A percentile compares a stretch with the other conserved stretches of the same genome.
phyloP scores from a whole-genome alignment of 2,797 vertebrate genomes.

The Enteromius thamalakanensis region DNA sequence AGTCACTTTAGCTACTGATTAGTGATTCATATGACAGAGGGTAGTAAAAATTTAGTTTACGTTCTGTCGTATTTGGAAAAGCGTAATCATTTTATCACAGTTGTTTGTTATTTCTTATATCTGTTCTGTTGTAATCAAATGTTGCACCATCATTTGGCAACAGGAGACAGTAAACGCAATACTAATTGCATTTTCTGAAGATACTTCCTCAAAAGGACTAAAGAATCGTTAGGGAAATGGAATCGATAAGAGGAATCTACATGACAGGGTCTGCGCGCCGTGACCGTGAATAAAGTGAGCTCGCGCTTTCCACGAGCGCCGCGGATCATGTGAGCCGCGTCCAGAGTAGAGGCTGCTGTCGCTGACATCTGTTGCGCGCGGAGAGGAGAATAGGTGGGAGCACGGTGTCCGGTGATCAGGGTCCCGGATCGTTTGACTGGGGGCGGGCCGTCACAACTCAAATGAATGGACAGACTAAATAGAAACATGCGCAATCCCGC shows the following conservation, averaged over 20 bases:
- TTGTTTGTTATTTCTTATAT: neutral
- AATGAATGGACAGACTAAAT: constrained; percentile 41
- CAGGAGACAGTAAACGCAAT: neutral
- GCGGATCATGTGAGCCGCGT: constrained; percentile 36
- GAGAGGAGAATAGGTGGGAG: constrained; percentile 60
- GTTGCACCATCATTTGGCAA: neutral
- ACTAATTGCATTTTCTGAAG: neutral
- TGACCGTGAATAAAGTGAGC: constrained; percentile 28
- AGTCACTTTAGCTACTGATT: neutral
- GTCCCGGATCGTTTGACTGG: constrained; percentile 31
- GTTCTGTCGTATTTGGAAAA: neutral
- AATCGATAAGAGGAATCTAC: neutral
- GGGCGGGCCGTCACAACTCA: constrained; percentile 38
- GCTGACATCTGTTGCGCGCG: constrained; percentile 77
- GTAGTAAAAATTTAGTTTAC: neutral
- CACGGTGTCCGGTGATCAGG: constrained; percentile 56
- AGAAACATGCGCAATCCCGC: constrained; percentile 8
- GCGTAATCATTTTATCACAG: neutral
- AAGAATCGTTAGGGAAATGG: constrained; percentile 9
- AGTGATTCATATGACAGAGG: neutral
- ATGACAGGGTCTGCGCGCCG: neutral
- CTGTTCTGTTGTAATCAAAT: neutral
- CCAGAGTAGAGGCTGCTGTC: constrained; percentile 18
- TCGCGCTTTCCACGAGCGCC: constrained; percentile 20
- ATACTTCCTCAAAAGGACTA: neutral